phyloP scores from a whole-genome alignment of 2,888 invertebrate genomes.

The Julus scandinavius region DNA sequence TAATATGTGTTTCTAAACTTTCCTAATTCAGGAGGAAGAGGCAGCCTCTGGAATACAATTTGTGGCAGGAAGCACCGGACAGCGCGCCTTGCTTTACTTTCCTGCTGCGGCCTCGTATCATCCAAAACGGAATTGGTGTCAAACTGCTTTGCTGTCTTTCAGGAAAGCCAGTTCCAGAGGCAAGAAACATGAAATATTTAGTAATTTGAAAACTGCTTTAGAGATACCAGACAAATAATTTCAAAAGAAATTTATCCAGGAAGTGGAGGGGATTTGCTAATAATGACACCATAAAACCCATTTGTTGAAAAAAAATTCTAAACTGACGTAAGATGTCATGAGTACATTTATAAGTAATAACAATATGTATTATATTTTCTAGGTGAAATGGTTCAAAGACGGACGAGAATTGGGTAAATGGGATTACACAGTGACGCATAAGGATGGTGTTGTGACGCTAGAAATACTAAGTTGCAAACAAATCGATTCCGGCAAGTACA shows the following conservation, averaged over 20 bases:
- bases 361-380: conserved; percentile 60
- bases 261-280: too few species aligned
- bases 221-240: too few species aligned
- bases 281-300: too few species aligned
- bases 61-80: conserved; percentile 93
- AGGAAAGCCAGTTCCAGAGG: conserved; percentile 93
- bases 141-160: conserved; percentile 97
- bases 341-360: conserved; percentile 65
- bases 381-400: conserved; percentile 78
- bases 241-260: too few species aligned
- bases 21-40: conserved; percentile 72
- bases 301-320: not conserved
- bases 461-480: conserved; percentile 96
- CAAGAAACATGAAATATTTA: conserved; percentile 65
- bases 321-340: too few species aligned
- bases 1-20: not conserved
- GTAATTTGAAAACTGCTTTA: too few species aligned
- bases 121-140: conserved; percentile 92
- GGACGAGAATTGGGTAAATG: conserved; percentile 88
- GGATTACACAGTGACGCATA: conserved; percentile 89
- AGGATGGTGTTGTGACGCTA: conserved; percentile 96
- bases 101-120: conserved; percentile 96
- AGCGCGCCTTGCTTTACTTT: conserved; percentile 97
- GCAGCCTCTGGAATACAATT: conserved; percentile 80
- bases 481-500: conserved; percentile 96